Evolutionary conservation across 2,797 vertebrate species (phyloP), one percentile per base, ranked within the genome.

Genomic region (Mallotus villosus): DNA sequence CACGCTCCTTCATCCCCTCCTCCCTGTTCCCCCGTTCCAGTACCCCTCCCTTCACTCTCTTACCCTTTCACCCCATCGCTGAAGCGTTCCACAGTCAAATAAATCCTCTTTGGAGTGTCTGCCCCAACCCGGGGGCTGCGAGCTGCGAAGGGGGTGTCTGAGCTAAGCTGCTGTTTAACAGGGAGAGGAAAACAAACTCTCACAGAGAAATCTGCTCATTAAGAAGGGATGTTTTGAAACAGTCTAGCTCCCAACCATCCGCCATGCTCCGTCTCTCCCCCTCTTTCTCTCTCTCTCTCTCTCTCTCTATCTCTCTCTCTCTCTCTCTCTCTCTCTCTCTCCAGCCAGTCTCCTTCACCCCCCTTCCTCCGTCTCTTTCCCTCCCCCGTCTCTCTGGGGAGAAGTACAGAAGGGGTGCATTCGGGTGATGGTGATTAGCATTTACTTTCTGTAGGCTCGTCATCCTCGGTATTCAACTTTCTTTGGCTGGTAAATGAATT

Each of bases 21-120:
- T 7, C 55, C 2, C 55, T n/a, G 27, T 27, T n/a, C n/a, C 3
- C 27, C 27, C 27, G 4, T 5, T 29, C 27, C 27, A 29, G 27
- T 29, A 19, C 84, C 82, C 86, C 87, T 86, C 79, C 41, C 41
- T 46, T 46, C 41, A 46, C 41, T 46, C 41, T 63, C 69, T 68
- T 68, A 53, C 59, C 68, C 71, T 21, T 24, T 53, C 87, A 84
- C 83, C 78, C 82, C 82, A 12, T 64, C 87, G 87, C 88, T 59
- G 58, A 86, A 90, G 89, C 87, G n/a, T 85, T 91, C 41, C 41
- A 8, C 41, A 46, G 41, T 46, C 11, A 3, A 82, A 84, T 80
- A 92, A 92, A 92, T 91, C 91, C 90, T 92, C 88, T 90, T 85
- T 91, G 87, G 84, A 84, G 71, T 81, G 72, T 79, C 81, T 88